Evolutionary conservation across 92 coral and sea anemone species (phyloP), one percentile per base, ranked within the genome.

Genomic region (Epizoanthus rinbou): DNA sequence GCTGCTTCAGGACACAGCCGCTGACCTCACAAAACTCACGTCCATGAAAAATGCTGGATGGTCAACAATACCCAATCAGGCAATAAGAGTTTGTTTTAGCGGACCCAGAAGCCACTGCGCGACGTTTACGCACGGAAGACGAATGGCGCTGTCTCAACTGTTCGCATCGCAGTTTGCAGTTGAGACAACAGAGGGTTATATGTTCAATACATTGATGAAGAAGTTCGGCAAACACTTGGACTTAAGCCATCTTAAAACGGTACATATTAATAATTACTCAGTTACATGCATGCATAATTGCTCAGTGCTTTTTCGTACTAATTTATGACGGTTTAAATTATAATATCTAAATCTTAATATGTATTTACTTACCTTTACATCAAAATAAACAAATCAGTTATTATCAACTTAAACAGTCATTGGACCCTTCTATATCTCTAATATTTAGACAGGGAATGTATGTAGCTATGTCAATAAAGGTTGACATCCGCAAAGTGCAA

Each of bases 11-110:
- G 90, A 91, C 69, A 84, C 94, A 66, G 93, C 92, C 47, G 93
- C 97, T 74, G 99, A 96, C 85, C 85, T 96, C 16, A 85, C 93
- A 23, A 89, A 80, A 57, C 92, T 94, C 45, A 86, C 91, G 35
- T 94, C 99, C 57, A 96, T 96, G 99, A 96, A 96, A 84, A 96
- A 96, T 69, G 90, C 98, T 8, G 99, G 98, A 35, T 96, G 99
- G 99, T 94, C 93, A 23, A 69, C 92, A 18, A 87, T 96, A 24
- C 43, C 91, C 24, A 90, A 75, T 74, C 88, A 87, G 37, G 94
- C 84, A 17, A 73, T 96, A 19, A 93, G 83, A 86, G 95, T 93
- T 23, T 96, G 99, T 80, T 96, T 87, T 68, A 96, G 98, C 72
- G 99, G 99, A 10, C 99, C 98, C 15, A 89, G 88, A 53, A 88